Evolutionary conservation across 1,140 invertebrate genomes (phyloP).

Genomic region (Trinorchestia longiramus): DNA sequence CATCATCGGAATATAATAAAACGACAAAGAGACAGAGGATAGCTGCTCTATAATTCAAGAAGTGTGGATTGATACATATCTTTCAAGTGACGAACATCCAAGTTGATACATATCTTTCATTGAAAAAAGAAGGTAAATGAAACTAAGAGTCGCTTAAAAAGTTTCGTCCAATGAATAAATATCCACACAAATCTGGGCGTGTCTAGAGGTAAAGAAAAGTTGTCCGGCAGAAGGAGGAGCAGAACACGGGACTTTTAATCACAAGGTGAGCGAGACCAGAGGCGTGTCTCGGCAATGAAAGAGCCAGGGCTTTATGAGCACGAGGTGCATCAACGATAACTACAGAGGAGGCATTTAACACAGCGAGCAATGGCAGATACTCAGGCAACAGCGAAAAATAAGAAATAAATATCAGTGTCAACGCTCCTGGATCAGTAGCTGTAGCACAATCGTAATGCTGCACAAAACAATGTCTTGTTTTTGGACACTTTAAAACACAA

Average conservation of each 20-base stretch:
- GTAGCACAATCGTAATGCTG: neutral
- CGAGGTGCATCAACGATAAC: neutral
- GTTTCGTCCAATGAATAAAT: neutral
- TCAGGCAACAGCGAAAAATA: neutral
- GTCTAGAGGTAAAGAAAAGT: neutral
- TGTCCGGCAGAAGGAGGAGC: neutral
- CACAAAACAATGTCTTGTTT: neutral
- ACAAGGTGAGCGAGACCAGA: constrained; percentile 20
- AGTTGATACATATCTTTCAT: neutral
- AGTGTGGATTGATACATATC: neutral
- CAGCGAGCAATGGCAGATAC: neutral
- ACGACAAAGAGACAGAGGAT: neutral
- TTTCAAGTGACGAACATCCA: too few species aligned
- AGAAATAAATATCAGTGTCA: neutral
- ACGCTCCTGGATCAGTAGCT: neutral
- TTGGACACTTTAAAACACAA: neutral
- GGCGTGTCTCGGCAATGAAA: neutral
- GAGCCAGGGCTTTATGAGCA: neutral
- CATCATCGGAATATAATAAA: neutral
- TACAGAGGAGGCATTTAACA: neutral
- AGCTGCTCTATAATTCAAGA: neutral
- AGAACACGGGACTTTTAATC: neutral
- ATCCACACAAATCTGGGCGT: neutral
- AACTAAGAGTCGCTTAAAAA: neutral
- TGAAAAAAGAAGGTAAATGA: neutral